Conservation (phyloP, 2,797 vertebrate species). For the Tadarida brasiliensis region DNA sequence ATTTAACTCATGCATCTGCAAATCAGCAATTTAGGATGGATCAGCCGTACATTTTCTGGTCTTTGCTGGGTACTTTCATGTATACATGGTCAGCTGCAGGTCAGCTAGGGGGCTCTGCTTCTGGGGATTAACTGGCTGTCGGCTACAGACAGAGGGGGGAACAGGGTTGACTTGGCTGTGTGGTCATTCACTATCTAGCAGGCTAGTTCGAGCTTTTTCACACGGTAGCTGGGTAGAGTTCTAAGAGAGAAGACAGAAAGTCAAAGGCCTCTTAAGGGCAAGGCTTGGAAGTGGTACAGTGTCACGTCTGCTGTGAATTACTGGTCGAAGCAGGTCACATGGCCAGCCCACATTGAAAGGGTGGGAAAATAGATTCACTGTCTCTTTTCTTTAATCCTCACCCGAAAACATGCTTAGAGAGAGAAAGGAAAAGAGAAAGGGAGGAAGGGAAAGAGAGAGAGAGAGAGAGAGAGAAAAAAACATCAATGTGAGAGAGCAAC, state of each 20-base stretch:
- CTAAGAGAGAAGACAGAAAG: slow-evolving; percentile 36
- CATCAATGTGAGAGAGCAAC: too few relatives aligned
- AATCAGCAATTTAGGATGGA: neutral
- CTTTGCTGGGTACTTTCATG: neutral
- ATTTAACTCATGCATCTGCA: neutral
- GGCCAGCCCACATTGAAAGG: neutral
- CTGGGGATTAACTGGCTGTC: neutral
- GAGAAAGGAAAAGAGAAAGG: too few relatives aligned
- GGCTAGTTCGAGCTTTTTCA: neutral
- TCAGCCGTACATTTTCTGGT: neutral
- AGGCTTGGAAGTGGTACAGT: neutral
- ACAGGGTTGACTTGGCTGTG: neutral
- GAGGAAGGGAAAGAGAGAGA: too few relatives aligned
- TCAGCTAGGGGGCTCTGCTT: slow-evolving; percentile 34
- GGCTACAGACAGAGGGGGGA: neutral
- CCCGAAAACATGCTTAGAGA: too few relatives aligned
- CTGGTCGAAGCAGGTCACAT: neutral
- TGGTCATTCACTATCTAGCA: neutral
- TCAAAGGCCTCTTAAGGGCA: neutral
- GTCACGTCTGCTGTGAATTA: neutral
- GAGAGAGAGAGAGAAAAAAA: too few relatives aligned
- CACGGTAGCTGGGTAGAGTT: neutral
- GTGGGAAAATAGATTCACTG: neutral
- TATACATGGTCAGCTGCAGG: neutral
- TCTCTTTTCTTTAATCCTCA: too few relatives aligned